Conservation (phyloP, 2,888 invertebrate genomes). For the Entomobrya multifasciata region DNA sequence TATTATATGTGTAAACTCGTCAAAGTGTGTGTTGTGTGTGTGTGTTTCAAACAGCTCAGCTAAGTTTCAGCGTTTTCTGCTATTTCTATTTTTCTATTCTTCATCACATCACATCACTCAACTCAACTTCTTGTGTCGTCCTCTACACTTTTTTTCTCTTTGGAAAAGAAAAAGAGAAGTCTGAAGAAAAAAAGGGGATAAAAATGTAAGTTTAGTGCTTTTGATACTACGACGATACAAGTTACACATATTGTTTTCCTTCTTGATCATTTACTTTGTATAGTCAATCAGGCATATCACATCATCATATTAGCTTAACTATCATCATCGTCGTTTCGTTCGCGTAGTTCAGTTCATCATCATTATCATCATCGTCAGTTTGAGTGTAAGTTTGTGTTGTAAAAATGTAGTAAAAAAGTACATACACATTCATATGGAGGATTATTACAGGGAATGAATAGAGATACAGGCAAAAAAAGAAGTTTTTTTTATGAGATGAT, state of each 20-base stretch:
- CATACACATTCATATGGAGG: too few species aligned
- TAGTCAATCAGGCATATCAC: conserved; percentile 13
- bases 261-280: too few species aligned
- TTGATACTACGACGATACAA: not conserved
- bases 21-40: too few species aligned
- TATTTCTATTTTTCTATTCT: conserved; percentile 11
- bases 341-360: not conserved
- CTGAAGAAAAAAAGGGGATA: not conserved
- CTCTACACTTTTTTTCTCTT: not conserved
- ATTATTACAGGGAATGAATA: too few species aligned
- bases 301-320: not conserved
- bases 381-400: not conserved
- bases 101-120: not conserved
- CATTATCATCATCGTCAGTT: not conserved
- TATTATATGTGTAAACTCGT: too few species aligned
- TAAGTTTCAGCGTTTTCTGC: too few species aligned
- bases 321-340: too few species aligned
- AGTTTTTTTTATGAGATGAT: too few species aligned
- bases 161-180: conserved; percentile 15
- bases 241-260: too few species aligned
- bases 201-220: conserved; percentile 10
- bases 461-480: too few species aligned
- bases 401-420: too few species aligned
- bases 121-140: not conserved
- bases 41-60: too few species aligned